Evolutionary conservation across 2,888 invertebrate species (phyloP).

Genomic region (Bembecia ichneumoniformis): DNA sequence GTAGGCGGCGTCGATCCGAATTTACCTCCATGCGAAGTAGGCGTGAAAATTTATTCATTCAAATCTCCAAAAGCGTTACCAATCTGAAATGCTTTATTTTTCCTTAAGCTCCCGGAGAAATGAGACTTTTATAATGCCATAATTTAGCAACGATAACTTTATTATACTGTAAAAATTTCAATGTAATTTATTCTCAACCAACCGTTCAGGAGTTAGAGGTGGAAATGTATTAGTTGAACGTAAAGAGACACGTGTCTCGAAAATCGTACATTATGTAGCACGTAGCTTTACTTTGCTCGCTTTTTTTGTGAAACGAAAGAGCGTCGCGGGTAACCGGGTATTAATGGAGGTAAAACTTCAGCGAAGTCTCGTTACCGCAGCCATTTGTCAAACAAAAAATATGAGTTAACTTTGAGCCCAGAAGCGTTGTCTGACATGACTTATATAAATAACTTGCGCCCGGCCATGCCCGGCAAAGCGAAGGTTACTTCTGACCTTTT

Average conservation of each 20-base stretch:
- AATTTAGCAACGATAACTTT: too few species aligned
- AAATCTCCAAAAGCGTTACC: too few species aligned
- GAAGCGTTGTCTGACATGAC: constrained; percentile 56
- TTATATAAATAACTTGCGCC: constrained; percentile 55
- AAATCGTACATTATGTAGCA: not conserved
- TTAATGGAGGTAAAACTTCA: constrained; percentile 66
- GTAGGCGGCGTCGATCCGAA: too few species aligned
- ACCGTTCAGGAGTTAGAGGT: too few species aligned
- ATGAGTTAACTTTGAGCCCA: constrained; percentile 57
- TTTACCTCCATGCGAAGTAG: too few species aligned
- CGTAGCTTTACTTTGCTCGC: constrained; percentile 1
- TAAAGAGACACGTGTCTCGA: not conserved
- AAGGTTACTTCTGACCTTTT: constrained; percentile 38
- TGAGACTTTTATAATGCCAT: too few species aligned
- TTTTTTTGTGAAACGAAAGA: constrained; percentile 17
- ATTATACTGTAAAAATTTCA: too few species aligned
- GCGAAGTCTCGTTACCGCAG: constrained; percentile 60
- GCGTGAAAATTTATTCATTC: too few species aligned
- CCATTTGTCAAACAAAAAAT: constrained; percentile 69
- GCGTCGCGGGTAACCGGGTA: constrained; percentile 39
- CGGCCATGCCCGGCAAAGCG: constrained; percentile 7
- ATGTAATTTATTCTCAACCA: too few species aligned
- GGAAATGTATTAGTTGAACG: too few species aligned
- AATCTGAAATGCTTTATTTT: too few species aligned
- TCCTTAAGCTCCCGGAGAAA: too few species aligned